These are phyloP conservation scores for Camelus bactrianus DNA, from an alignment of 2,113 vertebrate species.

Conservation along the genomic window DNA sequence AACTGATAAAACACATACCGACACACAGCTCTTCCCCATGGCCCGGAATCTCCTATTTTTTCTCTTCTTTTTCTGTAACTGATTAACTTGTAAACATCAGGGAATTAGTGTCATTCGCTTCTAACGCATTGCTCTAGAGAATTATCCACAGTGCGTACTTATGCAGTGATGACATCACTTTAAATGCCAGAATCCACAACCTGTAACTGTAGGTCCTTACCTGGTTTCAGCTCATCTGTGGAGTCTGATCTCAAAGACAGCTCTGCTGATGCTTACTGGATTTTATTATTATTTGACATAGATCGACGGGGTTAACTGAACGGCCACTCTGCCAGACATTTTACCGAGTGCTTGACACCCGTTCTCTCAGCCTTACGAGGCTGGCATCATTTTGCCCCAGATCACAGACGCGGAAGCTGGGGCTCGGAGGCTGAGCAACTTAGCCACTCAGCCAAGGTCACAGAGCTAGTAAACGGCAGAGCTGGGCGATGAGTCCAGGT, in stretches of 20 bases:
- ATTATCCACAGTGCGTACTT: background rate
- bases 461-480: background rate
- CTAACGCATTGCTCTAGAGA: background rate
- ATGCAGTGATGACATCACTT: background rate
- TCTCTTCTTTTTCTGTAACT: background rate
- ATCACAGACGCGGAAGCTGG: background rate
- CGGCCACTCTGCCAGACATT: background rate
- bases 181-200: background rate
- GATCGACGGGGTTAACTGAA: background rate
- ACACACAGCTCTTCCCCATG: background rate
- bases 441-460: background rate
- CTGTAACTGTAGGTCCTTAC: background rate
- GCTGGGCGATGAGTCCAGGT: background rate
- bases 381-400: background rate
- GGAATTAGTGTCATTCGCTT: background rate
- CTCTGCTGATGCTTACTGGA: background rate
- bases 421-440: background rate
- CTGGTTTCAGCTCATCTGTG: background rate
- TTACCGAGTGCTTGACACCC: background rate
- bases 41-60: background rate
- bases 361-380: background rate
- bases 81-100: slow-evolving; percentile 41
- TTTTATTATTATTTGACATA: background rate
- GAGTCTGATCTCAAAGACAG: background rate
- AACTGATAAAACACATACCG: background rate